Conservation (phyloP, 2,113 vertebrate genomes). For the Cygnus atratus region DNA sequence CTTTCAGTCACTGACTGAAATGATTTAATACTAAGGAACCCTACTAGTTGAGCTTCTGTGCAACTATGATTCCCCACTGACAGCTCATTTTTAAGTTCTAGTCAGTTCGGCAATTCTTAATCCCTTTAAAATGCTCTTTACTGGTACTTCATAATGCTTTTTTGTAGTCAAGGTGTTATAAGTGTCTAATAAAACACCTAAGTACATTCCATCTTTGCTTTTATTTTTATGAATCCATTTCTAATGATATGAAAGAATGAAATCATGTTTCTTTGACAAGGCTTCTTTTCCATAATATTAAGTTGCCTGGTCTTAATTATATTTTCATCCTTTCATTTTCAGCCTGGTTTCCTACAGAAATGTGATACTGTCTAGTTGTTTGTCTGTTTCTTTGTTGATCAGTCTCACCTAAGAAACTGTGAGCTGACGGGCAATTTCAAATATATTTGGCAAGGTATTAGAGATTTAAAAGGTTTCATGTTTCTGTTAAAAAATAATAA, state of each 20-base stretch:
- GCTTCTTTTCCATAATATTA: not conserved
- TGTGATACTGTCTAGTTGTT: not conserved
- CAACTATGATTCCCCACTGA: not conserved
- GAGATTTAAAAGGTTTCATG: not conserved
- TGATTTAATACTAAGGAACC: not conserved
- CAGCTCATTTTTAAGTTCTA: not conserved
- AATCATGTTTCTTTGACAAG: not conserved
- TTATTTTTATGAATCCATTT: not conserved
- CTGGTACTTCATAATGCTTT: not conserved
- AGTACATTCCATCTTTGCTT: not conserved
- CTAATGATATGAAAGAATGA: not conserved
- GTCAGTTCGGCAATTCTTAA: not conserved
- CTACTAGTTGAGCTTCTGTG: not conserved
- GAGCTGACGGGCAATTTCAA: not conserved
- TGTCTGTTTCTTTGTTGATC: not conserved
- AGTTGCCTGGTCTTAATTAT: not conserved
- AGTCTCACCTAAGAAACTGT: not conserved
- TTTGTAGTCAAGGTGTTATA: not conserved
- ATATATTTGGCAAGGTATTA: not conserved
- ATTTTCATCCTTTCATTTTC: not conserved
- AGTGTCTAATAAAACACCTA: not conserved
- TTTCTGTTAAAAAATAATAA: not conserved
- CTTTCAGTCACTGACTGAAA: not conserved
- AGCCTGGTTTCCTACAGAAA: not conserved
- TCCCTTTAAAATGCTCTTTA: not conserved